These are phyloP conservation scores for Leptodactylus fallax DNA, from an alignment of 2,797 vertebrate species.

Conservation along the genomic window DNA sequence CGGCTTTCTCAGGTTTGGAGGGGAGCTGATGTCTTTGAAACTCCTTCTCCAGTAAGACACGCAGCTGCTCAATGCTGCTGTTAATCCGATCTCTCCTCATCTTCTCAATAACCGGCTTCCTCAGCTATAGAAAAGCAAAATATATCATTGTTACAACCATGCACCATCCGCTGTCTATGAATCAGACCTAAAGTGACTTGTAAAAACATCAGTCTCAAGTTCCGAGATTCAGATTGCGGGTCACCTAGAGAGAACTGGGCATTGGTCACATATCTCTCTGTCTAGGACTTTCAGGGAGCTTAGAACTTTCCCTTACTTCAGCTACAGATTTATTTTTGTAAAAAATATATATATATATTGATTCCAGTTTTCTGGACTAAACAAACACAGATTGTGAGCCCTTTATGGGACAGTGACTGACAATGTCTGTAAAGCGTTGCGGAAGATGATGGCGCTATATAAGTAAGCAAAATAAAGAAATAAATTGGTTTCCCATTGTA, in stretches of 20 bases:
- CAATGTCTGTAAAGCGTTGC: no score
- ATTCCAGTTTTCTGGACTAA: no score
- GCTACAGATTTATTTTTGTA: background rate
- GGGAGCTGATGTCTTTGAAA: conserved; percentile 39
- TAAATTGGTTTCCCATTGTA: no score
- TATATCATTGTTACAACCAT: background rate
- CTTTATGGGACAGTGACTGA: no score
- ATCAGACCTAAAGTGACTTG: background rate
- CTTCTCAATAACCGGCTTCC: conserved; percentile 53
- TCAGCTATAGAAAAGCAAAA: conserved; percentile 67
- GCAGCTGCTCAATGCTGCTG: conserved; percentile 53
- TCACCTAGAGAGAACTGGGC: background rate
- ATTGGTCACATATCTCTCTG: background rate
- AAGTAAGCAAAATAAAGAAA: no score
- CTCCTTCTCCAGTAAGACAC: conserved; percentile 44
- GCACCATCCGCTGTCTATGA: background rate
- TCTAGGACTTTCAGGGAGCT: conserved; percentile 7
- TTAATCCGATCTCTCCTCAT: conserved; percentile 59
- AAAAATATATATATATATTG: background rate
- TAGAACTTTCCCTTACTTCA: background rate
- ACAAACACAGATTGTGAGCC: no score
- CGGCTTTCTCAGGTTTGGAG: conserved; percentile 56
- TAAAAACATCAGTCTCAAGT: no score
- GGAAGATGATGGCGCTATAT: no score
- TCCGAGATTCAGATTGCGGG: background rate